Evolutionary conservation across 2,113 vertebrate species (phyloP), one percentile per base, ranked within the genome.

Genomic region (Entelurus aequoreus): DNA sequence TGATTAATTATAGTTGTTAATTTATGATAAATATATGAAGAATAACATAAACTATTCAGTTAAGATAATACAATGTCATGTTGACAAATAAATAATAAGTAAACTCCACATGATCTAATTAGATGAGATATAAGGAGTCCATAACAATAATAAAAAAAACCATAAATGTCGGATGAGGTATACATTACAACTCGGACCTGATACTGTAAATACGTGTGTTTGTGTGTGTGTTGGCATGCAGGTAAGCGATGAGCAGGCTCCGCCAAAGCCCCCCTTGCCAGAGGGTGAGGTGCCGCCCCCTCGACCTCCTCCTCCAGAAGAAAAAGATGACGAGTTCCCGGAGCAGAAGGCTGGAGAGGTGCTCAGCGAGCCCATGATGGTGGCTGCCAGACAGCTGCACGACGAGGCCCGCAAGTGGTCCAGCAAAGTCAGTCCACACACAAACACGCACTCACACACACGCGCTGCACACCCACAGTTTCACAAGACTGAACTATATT

Each of bases 371-470:
- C 95, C 95, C 62, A 99, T 99, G 94, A 99, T 99, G 96, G 97
- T 98, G 86, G 96, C 97, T 7, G 97, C 97, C 63, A 90, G 94
- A 70, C 96, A 99, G 84, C 84, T 99, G 65, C 97, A 99, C 0
- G 97, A 99, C 21, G 97, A 99, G 84, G 97, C 97, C n/a, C 91
- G 96, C 69, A 98, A 99, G 66, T 99, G 97, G 97, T 99, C 97
- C 21, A 99, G 97, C 82, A 92, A 91, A 88, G 91, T 92, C 65
- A 78, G 87, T 70, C 55, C 37, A n/a, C 46, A 35, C 14, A 6
- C 48, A 4, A 28, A 28, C 28, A 28, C 28, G 4, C 28, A 28
- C 28, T 28, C 28, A 28, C 28, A 28, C 28, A 50, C 36, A 40
- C 51, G 40, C 35, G 37, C 6, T 42, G 38, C 38, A 36, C 40